Percentiles rank a stretch among this genome's conserved stretches.
Evolutionary conservation across 2,888 invertebrate genomes (phyloP).

Genomic region (Cosmopolites sordidus): DNA sequence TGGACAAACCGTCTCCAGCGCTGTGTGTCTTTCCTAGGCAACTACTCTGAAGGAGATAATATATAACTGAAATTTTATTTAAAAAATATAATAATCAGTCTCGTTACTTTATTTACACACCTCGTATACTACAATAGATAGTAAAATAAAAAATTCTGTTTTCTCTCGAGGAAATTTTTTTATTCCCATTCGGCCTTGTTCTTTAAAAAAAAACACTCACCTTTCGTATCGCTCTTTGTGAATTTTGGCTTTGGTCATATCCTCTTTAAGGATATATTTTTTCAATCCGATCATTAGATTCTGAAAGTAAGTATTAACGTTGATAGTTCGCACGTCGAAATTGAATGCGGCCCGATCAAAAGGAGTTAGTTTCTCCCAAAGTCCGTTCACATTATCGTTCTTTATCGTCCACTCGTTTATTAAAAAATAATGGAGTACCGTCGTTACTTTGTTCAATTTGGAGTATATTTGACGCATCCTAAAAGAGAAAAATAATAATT

Average conservation of each 20-base stretch:
- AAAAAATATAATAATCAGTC: no score
- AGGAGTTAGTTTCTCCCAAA: conserved; percentile 31
- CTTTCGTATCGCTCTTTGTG: conserved; percentile 30
- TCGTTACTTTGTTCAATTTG: conserved; percentile 31
- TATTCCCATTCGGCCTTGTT: no score
- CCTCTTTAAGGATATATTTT: conserved; percentile 35
- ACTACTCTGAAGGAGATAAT: no score
- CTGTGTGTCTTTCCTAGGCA: no score
- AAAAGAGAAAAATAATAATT: conserved; percentile 3
- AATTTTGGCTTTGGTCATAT: conserved; percentile 28
- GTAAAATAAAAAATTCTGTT: no score
- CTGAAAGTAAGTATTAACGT: conserved; percentile 28
- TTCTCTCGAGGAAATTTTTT: no score
- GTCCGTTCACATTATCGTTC: conserved; percentile 29
- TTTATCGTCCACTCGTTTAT: conserved; percentile 34
- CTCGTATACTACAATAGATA: no score
- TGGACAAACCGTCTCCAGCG: no score
- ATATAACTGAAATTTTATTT: no score
- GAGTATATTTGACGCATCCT: conserved; percentile 33
- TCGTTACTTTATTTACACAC: no score
- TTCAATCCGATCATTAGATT: conserved; percentile 33
- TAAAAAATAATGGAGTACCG: conserved; percentile 31
- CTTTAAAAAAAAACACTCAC: no score
- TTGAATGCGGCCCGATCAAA: conserved; percentile 31
- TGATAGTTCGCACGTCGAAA: conserved; percentile 32